Percentiles rank a stretch among this genome's conserved stretches.
Evolutionary conservation across 1,140 invertebrate species (phyloP).

Genomic region (Heliothis subflexa): DNA sequence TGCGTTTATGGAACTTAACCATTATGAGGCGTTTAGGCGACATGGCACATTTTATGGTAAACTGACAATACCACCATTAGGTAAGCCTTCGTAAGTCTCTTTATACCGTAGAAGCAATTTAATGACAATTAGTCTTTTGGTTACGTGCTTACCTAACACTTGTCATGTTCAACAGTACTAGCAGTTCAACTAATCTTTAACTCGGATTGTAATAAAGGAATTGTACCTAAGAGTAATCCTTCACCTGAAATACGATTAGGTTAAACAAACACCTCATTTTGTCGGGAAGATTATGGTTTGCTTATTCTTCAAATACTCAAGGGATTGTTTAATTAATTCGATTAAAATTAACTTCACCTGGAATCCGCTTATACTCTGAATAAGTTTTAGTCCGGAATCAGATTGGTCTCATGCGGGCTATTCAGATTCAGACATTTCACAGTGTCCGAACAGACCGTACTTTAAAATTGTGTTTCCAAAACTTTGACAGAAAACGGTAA

Average conservation of each 20-base stretch:
- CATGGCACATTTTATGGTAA: conserved; percentile 8
- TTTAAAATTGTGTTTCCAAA: conserved; percentile 6
- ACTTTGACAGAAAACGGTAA: conserved; percentile 13
- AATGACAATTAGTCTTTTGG: background rate
- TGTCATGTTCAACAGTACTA: background rate
- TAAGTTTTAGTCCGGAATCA: conserved; percentile 9
- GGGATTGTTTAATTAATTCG: conserved; percentile 19
- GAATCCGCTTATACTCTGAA: conserved; percentile 4
- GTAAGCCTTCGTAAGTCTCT: background rate
- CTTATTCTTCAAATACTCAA: background rate
- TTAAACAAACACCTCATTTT: background rate
- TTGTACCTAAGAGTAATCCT: background rate
- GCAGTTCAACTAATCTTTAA: no score
- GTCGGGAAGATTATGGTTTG: background rate
- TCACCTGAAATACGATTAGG: background rate
- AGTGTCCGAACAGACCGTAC: no score
- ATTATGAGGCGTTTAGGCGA: conserved; percentile 3
- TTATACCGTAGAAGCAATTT: background rate
- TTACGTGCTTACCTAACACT: background rate
- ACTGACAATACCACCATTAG: background rate
- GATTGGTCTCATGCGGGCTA: background rate
- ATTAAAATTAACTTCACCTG: background rate
- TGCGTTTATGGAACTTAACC: background rate
- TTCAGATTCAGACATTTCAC: background rate
- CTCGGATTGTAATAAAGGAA: background rate